Conservation (phyloP, 2,888 invertebrate species). For the Chloromyia formosa region DNA sequence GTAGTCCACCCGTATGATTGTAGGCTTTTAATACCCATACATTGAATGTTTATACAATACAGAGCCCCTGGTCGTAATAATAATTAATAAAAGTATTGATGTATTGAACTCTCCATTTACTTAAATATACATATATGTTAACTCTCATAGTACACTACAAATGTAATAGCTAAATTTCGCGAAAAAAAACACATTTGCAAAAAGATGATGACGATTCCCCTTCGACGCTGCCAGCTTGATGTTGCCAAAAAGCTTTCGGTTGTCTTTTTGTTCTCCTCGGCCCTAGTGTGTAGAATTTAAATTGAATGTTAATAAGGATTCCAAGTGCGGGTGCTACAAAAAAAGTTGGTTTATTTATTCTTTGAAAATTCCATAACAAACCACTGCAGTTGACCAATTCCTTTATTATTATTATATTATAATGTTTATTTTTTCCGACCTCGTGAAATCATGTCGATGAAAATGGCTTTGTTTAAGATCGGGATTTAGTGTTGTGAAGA, state of each 20-base stretch:
- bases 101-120: background rate
- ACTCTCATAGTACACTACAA: background rate
- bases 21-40: too few relatives aligned
- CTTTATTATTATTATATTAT: background rate
- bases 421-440: background rate
- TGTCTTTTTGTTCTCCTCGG: constrained; percentile 27
- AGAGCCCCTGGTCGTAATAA: too few relatives aligned
- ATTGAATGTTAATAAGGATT: constrained; percentile 6
- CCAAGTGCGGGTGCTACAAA: background rate
- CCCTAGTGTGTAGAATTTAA: background rate
- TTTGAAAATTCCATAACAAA: background rate
- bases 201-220: background rate
- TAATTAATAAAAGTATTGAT: background rate
- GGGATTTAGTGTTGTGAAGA: background rate
- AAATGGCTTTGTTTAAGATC: background rate
- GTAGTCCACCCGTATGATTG: background rate
- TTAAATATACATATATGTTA: background rate
- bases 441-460: background rate
- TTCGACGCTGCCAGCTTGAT: background rate
- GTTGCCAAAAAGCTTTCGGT: constrained; percentile 16
- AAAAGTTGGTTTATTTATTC: background rate
- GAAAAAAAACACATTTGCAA: constrained; percentile 11
- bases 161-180: background rate
- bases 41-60: too few relatives aligned
- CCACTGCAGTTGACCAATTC: background rate